These are phyloP conservation scores for Anguilla marmorata DNA, from an alignment of 2,797 vertebrate genomes.

Conservation along the genomic window DNA sequence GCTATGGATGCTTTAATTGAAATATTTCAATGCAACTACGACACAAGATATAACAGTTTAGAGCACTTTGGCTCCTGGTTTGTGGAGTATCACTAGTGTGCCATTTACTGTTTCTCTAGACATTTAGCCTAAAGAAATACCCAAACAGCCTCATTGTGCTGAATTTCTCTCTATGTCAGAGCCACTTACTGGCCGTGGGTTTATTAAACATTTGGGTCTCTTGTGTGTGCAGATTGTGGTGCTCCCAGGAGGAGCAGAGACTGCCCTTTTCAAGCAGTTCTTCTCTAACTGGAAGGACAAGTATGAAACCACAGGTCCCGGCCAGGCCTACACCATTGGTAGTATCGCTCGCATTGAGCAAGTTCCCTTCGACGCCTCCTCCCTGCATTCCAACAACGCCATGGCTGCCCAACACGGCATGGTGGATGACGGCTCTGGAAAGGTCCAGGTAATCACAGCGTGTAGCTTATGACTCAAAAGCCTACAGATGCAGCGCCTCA, in stretches of 20 bases:
- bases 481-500: neutral
- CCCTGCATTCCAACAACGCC: constrained; percentile 57
- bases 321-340: constrained; percentile 55
- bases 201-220: neutral
- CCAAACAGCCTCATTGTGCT: neutral
- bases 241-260: constrained; percentile 66
- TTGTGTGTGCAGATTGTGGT: constrained; percentile 62
- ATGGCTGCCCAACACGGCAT: constrained; percentile 76
- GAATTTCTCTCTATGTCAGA: neutral
- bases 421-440: constrained; percentile 74
- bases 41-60: neutral
- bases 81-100: neutral
- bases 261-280: constrained; percentile 73
- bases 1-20: neutral
- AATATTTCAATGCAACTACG: neutral
- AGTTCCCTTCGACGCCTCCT: constrained; percentile 69
- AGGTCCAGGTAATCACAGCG: constrained; percentile 59
- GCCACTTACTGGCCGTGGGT: neutral
- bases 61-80: too few species aligned
- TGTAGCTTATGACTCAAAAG: neutral
- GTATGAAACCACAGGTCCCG: constrained; percentile 59
- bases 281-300: constrained; percentile 73
- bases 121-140: neutral
- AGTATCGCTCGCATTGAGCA: constrained; percentile 61
- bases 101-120: neutral